A percentile compares a stretch with the other conserved stretches of the same genome.
phyloP scores from a whole-genome alignment of 2,797 vertebrate species.

The Lithobates pipiens region DNA sequence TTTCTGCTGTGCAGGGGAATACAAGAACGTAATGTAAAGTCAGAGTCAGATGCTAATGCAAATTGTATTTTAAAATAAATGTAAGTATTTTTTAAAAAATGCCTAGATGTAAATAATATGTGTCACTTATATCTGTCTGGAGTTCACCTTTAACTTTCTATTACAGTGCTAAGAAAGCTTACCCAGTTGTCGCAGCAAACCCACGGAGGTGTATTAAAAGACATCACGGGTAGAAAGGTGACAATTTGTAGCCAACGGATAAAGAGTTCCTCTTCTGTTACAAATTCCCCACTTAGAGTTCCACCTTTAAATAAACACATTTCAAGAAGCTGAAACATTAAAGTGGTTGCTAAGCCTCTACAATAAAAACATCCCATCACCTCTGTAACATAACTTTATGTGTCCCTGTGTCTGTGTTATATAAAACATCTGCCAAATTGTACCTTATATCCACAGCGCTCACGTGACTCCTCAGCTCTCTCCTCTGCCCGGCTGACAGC shows the following conservation, averaged over 20 bases:
- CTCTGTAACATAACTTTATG: too few relatives aligned
- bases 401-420: too few relatives aligned
- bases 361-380: too few relatives aligned
- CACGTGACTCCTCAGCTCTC: too few relatives aligned
- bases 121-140: too few relatives aligned
- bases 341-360: too few relatives aligned
- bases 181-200: conserved; percentile 83
- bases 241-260: conserved; percentile 89
- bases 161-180: conserved; percentile 26
- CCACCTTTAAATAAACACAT: conserved; percentile 76
- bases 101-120: not conserved
- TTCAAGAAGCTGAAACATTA: not conserved
- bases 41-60: not conserved
- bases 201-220: conserved; percentile 88
- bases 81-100: not conserved
- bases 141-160: not conserved
- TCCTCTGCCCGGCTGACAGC: too few relatives aligned
- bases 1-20: too few relatives aligned
- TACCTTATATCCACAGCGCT: too few relatives aligned
- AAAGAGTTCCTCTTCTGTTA: conserved; percentile 84
- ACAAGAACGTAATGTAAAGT: too few relatives aligned
- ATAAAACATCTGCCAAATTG: too few relatives aligned
- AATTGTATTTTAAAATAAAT: not conserved
- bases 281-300: conserved; percentile 74
- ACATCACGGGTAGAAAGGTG: conserved; percentile 89